Base-by-base conservation (phyloP, 2,113 vertebrate species). In the Callocephalon fimbriatum region DNA sequence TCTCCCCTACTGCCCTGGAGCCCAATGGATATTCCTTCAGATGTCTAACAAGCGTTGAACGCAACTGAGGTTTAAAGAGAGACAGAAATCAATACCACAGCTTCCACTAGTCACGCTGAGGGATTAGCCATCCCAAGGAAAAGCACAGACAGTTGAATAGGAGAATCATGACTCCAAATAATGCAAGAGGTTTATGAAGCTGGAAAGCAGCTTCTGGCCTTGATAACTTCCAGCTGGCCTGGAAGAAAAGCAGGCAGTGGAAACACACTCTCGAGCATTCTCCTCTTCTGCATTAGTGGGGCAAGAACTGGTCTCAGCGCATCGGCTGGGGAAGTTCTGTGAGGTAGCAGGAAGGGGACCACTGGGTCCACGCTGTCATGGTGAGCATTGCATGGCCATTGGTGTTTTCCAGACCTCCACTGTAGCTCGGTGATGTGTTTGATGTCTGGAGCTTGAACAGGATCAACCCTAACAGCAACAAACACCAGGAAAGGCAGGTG, bases 161-260 rank as follows among this genome's bases (percentile, higher is more conserved):
- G 92, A 94, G 98, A 99, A 97, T 96, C 98, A 98, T 98, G 98
- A 98, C 98, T 98, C 94, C 56, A 98, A 98, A 99, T 99, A 98
- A 90, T 80, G 62, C 97, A 37, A 54, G 94, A 97, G 98, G 98
- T 98, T 98, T 98, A 98, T 98, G 97, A 98, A 98, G 96, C 97
- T 96, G 82, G 89, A 93, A 94, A 96, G 96, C 96, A 90, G 98
- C 93, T 96, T 81, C 95, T 95, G 97, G 96, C 97, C 97, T 38
- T 15, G 95, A 83, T 97, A 95, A 98, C 97, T 97, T 93, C 93
- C 97, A 97, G 96, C 92, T 96, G 94, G 95, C 96, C 93, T 59
- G 15, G 77, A 82, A 91, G 54, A 93, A 90, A 94, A 84, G 96
- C 77, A 29, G 27, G 73, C 79, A 51, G 71, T 47, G 96, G 97